Conservation (phyloP, 2,797 vertebrate genomes). For the Syngnathus rostellatus region DNA sequence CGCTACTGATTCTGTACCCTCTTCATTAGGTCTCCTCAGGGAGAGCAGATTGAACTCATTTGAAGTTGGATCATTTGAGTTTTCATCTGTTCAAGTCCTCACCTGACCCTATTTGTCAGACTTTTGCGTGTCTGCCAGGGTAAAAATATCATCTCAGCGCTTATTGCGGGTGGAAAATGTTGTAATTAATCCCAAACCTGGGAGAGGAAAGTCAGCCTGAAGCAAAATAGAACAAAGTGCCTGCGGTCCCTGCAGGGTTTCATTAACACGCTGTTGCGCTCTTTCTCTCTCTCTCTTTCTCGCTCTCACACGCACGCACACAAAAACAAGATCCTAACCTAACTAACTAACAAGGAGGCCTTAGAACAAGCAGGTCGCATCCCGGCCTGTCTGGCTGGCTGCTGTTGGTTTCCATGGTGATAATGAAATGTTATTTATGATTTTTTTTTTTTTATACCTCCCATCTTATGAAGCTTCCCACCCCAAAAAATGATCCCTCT, state of each 20-base stretch:
- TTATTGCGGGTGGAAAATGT: slow-evolving; percentile 24
- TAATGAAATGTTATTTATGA: slow-evolving; percentile 54
- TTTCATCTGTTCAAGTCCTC: not conserved
- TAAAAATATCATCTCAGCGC: slow-evolving; percentile 16
- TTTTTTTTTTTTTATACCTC: slow-evolving; percentile 32
- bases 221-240: slow-evolving; percentile 32
- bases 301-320: slow-evolving; percentile 33
- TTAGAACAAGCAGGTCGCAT: slow-evolving; percentile 61
- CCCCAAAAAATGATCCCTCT: slow-evolving; percentile 24
- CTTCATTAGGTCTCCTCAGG: not conserved
- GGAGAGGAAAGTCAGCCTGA: slow-evolving; percentile 8
- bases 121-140: not conserved
- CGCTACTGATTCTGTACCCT: not conserved
- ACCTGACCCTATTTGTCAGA: not conserved
- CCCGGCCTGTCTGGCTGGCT: slow-evolving; percentile 31
- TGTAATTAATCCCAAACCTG: slow-evolving; percentile 36
- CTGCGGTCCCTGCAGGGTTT: slow-evolving; percentile 38
- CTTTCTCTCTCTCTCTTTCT: slow-evolving; percentile 43
- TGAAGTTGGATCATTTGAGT: not conserved
- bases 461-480: slow-evolving; percentile 12
- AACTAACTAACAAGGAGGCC: slow-evolving; percentile 55
- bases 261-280: slow-evolving; percentile 41
- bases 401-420: slow-evolving; percentile 58
- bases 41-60: not conserved
- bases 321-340: slow-evolving; percentile 49